Evolutionary conservation across 2,113 vertebrate genomes (phyloP).

Genomic region (Fregetta grallaria): DNA sequence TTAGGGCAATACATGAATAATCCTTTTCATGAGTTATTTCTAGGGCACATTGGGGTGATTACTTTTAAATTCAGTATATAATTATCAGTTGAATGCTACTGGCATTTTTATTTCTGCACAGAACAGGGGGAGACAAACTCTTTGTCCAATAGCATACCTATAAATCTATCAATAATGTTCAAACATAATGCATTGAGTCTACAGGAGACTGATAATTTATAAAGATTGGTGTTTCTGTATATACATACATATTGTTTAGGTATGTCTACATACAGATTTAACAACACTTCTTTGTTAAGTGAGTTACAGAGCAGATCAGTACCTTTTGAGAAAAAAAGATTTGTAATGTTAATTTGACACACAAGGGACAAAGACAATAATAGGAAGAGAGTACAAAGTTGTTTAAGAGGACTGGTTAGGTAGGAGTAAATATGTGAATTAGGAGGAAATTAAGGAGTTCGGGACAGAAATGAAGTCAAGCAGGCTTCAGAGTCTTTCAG

Average conservation of each 20-base stretch:
- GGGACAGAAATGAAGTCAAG: background rate
- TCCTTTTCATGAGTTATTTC: background rate
- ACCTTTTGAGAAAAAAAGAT: background rate
- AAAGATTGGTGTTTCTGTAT: background rate
- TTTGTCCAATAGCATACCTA: background rate
- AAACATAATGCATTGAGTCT: background rate
- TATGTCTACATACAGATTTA: background rate
- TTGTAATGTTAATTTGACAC: background rate
- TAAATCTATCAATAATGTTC: background rate
- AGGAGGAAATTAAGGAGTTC: background rate
- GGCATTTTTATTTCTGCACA: background rate
- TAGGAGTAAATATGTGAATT: background rate
- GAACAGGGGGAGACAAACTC: background rate
- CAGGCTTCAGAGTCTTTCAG: background rate
- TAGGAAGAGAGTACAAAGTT: background rate
- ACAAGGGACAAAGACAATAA: background rate
- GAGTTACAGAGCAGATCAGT: background rate
- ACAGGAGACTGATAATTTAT: background rate
- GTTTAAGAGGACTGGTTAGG: background rate
- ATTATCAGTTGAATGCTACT: background rate
- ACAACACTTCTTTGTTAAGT: background rate
- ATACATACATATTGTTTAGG: background rate
- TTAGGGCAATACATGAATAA: constrained; percentile 12
- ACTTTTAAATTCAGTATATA: background rate
- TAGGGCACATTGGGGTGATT: background rate